Evolutionary conservation across 2,113 vertebrate genomes (phyloP), one percentile per base, ranked within the genome.

Genomic region (Hippocampus comes): DNA sequence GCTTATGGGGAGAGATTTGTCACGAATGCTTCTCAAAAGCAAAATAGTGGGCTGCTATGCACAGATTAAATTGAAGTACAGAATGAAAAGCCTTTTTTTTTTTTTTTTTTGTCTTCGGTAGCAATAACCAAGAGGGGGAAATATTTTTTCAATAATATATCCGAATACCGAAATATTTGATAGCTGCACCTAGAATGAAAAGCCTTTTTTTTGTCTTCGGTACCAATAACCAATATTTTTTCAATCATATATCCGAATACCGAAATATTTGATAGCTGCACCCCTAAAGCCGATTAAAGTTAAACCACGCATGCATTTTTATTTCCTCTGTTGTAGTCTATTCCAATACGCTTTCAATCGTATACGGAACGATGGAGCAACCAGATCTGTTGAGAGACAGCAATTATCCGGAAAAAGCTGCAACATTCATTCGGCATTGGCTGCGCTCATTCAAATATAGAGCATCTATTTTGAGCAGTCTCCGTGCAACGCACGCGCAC

Each of bases 361-460:
- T 46, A 17, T 9, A 14, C 12, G 15, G 42, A 46, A 48, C 15
- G 25, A 12, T 15, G 38, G 15, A 25, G 42, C 60, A 41, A 25
- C 14, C n/a, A 46, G 21, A 25, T 23, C 42, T 8, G 41, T 43
- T 27, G 38, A 38, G 42, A 48, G n/a, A 12, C 2, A 25, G 72
- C 76, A 75, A 76, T 72, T 49, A 42, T 67, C 67, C 77, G 63
- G 70, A 75, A 74, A 73, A 76, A 67, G 77, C 82, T 72, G 68
- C 38, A 66, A 61, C 84, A 91, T 87, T 86, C 84, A 90, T 90
- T 87, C 83, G 86, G 85, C 83, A 88, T 85, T 55, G 84, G 78
- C 84, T 88, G 86, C 80, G 83, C 82, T 82, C 84, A 74, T 85
- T 87, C 83, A 89, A 84, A 89, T 90, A 81, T 87, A 89, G 89